A percentile compares a stretch with the other conserved stretches of the same genome.
These are phyloP conservation scores for Hypothenemus hampei DNA, from an alignment of 1,140 invertebrate genomes.

Conservation along the genomic window DNA sequence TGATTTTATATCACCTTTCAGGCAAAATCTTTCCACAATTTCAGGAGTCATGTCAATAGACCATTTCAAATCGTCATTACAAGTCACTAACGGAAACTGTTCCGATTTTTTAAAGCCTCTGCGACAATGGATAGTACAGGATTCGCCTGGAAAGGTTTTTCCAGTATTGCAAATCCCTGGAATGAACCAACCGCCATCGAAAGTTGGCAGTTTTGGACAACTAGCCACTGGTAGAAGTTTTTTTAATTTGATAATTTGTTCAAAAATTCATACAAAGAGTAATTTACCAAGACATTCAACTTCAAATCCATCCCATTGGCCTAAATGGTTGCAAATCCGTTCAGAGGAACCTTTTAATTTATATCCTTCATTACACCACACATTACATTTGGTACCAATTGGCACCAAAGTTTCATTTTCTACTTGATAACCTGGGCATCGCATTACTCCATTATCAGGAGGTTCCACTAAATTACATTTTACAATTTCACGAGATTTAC, in stretches of 20 bases:
- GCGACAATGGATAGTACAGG: constrained; percentile 46
- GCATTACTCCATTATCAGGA: constrained; percentile 29
- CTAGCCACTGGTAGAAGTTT: constrained; percentile 34
- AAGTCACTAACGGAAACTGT: constrained; percentile 17
- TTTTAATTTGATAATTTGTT: too few species aligned
- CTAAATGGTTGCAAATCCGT: constrained; percentile 48
- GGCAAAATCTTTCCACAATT: constrained; percentile 30
- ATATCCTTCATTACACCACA: constrained; percentile 52
- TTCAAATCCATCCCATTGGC: constrained; percentile 51
- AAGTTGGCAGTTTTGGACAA: constrained; percentile 45
- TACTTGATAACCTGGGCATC: constrained; percentile 20
- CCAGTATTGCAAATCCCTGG: constrained; percentile 47
- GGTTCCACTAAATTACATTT: constrained; percentile 26
- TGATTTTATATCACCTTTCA: constrained; percentile 18
- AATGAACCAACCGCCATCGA: constrained; percentile 46
- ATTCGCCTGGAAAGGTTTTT: constrained; percentile 43
- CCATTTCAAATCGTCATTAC: constrained; percentile 41
- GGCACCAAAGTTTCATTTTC: constrained; percentile 28
- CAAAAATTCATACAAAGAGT: neutral
- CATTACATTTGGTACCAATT: constrained; percentile 52
- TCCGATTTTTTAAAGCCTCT: constrained; percentile 40
- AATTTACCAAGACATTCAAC: constrained; percentile 49
- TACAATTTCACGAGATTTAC: constrained; percentile 16
- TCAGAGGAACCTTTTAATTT: constrained; percentile 49
- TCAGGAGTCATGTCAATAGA: constrained; percentile 29